Evolutionary conservation across 53 echinoderm and acorn worm species (phyloP), one percentile per base, ranked within the genome.

Genomic region (Crossaster papposus): DNA sequence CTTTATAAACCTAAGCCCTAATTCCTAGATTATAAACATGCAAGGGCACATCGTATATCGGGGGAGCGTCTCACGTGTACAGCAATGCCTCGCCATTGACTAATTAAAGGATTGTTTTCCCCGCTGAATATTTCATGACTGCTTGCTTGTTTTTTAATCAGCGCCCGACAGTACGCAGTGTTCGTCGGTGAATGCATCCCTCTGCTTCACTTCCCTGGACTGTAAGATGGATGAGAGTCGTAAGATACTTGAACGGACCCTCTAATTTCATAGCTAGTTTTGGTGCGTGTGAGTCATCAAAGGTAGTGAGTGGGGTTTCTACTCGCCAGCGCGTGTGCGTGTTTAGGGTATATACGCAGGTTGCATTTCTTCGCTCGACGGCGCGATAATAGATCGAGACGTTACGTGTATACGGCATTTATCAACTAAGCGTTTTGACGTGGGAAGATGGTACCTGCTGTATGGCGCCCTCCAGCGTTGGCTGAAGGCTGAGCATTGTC

Each of bases 101-200:
- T 51, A 71, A 79, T 55, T 65, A 51, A 23, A 13, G 44, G 78
- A 79, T 78, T 88, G 79, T 65, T 51, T 82, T 51, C 3, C 22
- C 81, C 73, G 12, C 28, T 81, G 81, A 54, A 81, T 81, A 23
- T 80, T 81, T 81, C 78, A 88, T 88, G 77, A 78, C 54, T 35
- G 38, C 34, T 13, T 36, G 38, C 38, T 50, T 64, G 23, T 29
- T 35, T 54, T 23, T 37, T 15, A n/a, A 28, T 14, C 13, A 22
- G 30, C 23, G 13, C 13, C 55, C 80, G 30, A 8, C 15, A 58
- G 80, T 24, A 50, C 26, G 31, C 22, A 15, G 80, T 18, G 15
- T 3, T 58, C 10, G 78, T 53, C 88, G 78, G 17, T 64, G 76
- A 33, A 44, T 63, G 33, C 34, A 51, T 54, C 28, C 53, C 14